Evolutionary conservation across 2,797 vertebrate species (phyloP).

Genomic region (Notoglanidium macrostoma): DNA sequence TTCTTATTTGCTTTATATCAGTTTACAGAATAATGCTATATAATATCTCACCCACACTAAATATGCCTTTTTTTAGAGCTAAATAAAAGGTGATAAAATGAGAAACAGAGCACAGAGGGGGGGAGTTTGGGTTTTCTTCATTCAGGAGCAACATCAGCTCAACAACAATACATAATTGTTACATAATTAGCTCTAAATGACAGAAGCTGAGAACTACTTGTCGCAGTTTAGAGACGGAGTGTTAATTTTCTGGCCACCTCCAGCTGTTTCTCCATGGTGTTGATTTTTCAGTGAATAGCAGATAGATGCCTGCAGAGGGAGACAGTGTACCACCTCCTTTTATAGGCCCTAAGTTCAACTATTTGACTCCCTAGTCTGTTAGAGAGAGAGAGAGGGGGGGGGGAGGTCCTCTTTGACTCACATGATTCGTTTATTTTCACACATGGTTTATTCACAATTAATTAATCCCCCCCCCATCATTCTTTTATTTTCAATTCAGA

Average conservation of each 20-base stretch:
- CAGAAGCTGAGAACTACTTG: constrained; percentile 55
- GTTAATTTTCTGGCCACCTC: constrained; percentile 50
- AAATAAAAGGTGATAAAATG: not conserved
- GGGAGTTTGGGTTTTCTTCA: constrained; percentile 10
- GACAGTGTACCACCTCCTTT: constrained; percentile 18
- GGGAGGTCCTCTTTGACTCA: not conserved
- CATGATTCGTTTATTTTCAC: not conserved
- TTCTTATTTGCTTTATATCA: not conserved
- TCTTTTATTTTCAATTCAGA: not conserved
- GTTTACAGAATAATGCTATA: not conserved
- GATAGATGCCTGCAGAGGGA: constrained; percentile 45
- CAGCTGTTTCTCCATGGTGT: constrained; percentile 53
- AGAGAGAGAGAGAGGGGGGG: too few species aligned
- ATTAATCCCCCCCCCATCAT: not conserved
- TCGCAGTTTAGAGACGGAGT: constrained; percentile 49
- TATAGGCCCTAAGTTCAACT: not conserved
- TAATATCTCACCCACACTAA: not conserved
- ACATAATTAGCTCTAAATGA: constrained; percentile 57
- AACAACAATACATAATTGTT: constrained; percentile 49
- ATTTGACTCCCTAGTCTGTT: not conserved
- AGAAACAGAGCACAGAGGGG: not conserved
- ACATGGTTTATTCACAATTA: not conserved
- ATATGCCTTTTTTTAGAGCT: not conserved
- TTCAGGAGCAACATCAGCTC: constrained; percentile 33
- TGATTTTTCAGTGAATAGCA: constrained; percentile 10